These are phyloP conservation scores for Diarsia rubi DNA, from an alignment of 2,888 invertebrate genomes.

Conservation along the genomic window DNA sequence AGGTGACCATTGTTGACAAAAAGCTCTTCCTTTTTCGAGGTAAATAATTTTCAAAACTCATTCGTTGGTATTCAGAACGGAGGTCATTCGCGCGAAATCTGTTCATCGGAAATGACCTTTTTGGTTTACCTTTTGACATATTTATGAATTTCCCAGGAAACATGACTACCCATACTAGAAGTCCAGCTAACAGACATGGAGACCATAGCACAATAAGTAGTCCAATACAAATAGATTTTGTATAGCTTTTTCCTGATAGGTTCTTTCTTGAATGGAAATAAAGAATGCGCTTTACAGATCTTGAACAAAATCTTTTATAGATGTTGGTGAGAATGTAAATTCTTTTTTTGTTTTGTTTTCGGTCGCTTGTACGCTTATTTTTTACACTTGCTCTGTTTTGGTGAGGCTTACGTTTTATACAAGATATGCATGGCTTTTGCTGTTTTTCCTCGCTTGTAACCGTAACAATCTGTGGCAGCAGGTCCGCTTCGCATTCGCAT, in stretches of 20 bases:
- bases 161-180: constrained; percentile 71
- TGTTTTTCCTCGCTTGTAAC: not conserved
- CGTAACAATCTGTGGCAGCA: not conserved
- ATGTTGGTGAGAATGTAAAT: not conserved
- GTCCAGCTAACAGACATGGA: constrained; percentile 73
- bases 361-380: constrained; percentile 1
- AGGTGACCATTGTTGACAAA: constrained; percentile 37
- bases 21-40: constrained; percentile 34
- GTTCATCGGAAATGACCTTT: constrained; percentile 13
- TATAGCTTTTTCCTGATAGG: constrained; percentile 36
- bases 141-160: constrained; percentile 68
- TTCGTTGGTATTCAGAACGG: constrained; percentile 35
- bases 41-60: constrained; percentile 18
- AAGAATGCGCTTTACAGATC: constrained; percentile 16
- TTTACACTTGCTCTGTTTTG: not conserved
- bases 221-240: constrained; percentile 68
- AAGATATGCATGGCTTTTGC: not conserved
- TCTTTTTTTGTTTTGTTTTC: not conserved
- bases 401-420: not conserved
- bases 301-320: constrained; percentile 13
- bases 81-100: constrained; percentile 27
- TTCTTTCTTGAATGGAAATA: constrained; percentile 14
- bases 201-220: constrained; percentile 73
- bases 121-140: constrained; percentile 28
- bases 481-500: not conserved